These are phyloP conservation scores for Balaeniceps rex DNA, from an alignment of 2,113 vertebrate species.

Conservation along the genomic window DNA sequence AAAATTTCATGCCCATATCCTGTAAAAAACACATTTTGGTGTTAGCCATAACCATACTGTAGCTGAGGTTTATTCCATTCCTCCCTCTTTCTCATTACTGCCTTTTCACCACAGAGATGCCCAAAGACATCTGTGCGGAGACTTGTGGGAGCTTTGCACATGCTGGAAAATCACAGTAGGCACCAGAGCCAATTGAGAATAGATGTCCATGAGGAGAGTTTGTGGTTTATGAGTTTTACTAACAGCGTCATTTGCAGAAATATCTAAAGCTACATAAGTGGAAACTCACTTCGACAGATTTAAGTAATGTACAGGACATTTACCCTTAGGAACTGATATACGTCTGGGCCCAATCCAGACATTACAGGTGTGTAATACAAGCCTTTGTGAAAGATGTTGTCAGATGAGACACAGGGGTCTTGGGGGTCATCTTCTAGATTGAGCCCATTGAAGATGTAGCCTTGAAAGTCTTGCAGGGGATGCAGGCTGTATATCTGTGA, in stretches of 20 bases:
- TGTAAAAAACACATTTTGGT: background rate
- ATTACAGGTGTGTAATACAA: slow-evolving; percentile 65
- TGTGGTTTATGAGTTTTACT: background rate
- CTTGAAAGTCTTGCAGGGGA: slow-evolving; percentile 68
- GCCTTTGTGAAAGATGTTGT: slow-evolving; percentile 67
- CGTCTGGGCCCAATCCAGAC: slow-evolving; percentile 57
- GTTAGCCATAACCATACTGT: background rate
- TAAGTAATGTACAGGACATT: background rate
- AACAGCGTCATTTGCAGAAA: background rate
- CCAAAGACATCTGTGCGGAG: background rate
- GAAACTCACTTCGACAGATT: background rate
- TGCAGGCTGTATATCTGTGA: slow-evolving; percentile 75
- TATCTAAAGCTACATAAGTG: background rate
- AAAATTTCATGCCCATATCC: slow-evolving; percentile 63
- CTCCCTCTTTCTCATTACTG: background rate
- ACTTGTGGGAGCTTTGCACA: background rate
- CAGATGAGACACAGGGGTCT: slow-evolving; percentile 55
- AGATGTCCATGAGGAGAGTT: background rate
- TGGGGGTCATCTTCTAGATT: slow-evolving; percentile 53
- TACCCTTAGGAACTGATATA: slow-evolving; percentile 64
- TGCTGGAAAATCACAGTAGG: background rate
- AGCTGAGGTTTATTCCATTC: background rate
- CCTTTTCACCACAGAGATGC: background rate
- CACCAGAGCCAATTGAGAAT: background rate
- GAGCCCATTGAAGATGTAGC: slow-evolving; percentile 65